Evolutionary conservation across 2,888 invertebrate genomes (phyloP), one percentile per base, ranked within the genome.

Genomic region (Fragum fragum): DNA sequence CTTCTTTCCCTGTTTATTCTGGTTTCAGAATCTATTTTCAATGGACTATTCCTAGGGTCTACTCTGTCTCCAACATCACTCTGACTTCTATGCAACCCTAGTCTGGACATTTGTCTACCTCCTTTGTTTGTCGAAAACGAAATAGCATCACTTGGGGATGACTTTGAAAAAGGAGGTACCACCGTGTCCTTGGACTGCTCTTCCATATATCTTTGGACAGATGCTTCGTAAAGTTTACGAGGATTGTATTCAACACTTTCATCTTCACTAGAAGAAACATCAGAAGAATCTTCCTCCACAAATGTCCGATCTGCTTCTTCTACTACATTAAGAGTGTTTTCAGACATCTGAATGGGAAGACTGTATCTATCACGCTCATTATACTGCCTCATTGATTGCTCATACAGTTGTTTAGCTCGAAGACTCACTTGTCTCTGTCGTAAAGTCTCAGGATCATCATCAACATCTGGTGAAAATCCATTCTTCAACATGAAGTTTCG

Each of bases 321-420:
- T 11, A 77, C 66, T 29, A 79, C 79, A 63, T 86, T 87, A 32
- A 87, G 73, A 73, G 61, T 82, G 32, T 88, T 71, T 52, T 85
- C 87, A 61, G 81, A 83, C 72, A 63, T 57, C 68, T 82, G 76
- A 11, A 82, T 80, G 14, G 85, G 82, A 21, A 78, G 73, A 14
- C 78, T 63, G 59, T 61, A 73, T 36, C 77, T 66, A 28, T 76
- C 75, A 47, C 85, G 80, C 52, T 88, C 88, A 59, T 85, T 83
- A 61, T 84, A 87, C 68, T 86, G 86, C 63, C 70, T 74, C 74
- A 91, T 79, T 0, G 93, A 93, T 55, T 92, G 87, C 76, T 91
- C 89, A 81, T 93, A 93, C 61, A 94, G 81, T 47, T 89, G 79
- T 76, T 89, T 90, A 16, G 93, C 94, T 36, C 83, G 86, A 21